These are phyloP conservation scores for Rhagoletis zephyria DNA, from an alignment of 1,140 invertebrate genomes.

Conservation along the genomic window DNA sequence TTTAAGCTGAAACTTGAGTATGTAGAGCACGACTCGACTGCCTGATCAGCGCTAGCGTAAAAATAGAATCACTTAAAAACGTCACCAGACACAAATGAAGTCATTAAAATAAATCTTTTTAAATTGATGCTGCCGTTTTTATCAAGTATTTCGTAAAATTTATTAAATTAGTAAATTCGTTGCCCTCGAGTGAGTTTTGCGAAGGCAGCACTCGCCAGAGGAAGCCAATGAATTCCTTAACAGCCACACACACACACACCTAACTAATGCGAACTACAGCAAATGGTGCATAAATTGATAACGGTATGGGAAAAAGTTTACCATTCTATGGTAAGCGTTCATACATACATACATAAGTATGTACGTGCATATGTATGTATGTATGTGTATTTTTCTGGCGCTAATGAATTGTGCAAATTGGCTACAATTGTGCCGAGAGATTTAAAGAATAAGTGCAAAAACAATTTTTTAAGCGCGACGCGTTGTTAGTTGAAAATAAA, in stretches of 20 bases:
- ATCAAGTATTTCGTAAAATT: not conserved
- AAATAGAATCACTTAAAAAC: too few species aligned
- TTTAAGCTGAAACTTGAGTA: too few species aligned
- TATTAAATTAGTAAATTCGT: not conserved
- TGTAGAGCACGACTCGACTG: not conserved
- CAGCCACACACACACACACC: not conserved
- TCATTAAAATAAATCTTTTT: too few species aligned
- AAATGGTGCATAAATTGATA: not conserved
- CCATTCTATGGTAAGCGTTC: not conserved
- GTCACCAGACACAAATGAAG: too few species aligned
- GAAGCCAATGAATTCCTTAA: not conserved
- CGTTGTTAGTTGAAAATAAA: not conserved
- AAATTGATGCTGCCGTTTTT: not conserved
- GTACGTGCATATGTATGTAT: not conserved
- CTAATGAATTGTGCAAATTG: slow-evolving; percentile 46
- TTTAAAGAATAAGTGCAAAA: too few species aligned
- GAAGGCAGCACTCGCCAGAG: not conserved
- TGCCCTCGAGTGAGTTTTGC: not conserved
- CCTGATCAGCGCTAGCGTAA: not conserved
- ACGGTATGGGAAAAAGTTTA: not conserved
- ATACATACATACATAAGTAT: not conserved
- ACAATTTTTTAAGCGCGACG: not conserved
- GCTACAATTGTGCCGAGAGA: not conserved
- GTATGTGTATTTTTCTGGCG: slow-evolving; percentile 6
- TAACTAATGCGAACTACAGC: not conserved